Evolutionary conservation across 2,797 vertebrate genomes (phyloP), one percentile per base, ranked within the genome.

Genomic region (Uromys caudimaculatus): DNA sequence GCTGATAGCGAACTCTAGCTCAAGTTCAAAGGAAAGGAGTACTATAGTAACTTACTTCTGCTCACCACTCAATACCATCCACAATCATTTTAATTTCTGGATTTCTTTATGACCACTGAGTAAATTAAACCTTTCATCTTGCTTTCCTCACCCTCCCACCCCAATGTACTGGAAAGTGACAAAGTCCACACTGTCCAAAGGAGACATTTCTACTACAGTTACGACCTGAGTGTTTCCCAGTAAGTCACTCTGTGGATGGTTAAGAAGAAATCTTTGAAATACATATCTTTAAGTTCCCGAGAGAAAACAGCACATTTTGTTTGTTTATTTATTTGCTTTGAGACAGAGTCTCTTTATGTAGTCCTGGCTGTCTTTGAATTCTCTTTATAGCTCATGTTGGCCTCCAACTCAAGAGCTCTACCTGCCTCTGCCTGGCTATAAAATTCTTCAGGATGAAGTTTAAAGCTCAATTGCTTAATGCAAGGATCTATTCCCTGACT

Each of bases 191-290:
- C 27, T 64, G 35, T 71, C 29, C n/a, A 29, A 92, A 89, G 38
- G 38, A 21, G 32, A 44, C 8, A 62, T 90, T 96, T 71, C 79
- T 86, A 41, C 29, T 54, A 94, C 27, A 84, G 47, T 14, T 89
- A 62, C 67, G 71, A 58, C 14, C 1, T 82, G 9, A 58, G 9
- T 92, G 12, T 69, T 89, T 86, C 58, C 77, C 62, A 89, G 27
- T 75, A 35, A 86, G 88, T 77, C 69, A 84, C 77, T 14, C 89
- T 90, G 50, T 76, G 62, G 41, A 64, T 75, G 35, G 56, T 92
- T 96, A 93, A 93, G 60, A 93, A 87, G 78, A 83, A 87, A 92
- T 91, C 47, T 92, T 60, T 90, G 44, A 85, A 87, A 81, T 52
- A 89, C 3, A 0, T 41, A 78, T 50, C 56, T 88, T 5, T 81